A percentile compares a stretch with the other conserved stretches of the same genome.
Conservation (phyloP, 2,888 invertebrate species). For the Arge pagana region DNA sequence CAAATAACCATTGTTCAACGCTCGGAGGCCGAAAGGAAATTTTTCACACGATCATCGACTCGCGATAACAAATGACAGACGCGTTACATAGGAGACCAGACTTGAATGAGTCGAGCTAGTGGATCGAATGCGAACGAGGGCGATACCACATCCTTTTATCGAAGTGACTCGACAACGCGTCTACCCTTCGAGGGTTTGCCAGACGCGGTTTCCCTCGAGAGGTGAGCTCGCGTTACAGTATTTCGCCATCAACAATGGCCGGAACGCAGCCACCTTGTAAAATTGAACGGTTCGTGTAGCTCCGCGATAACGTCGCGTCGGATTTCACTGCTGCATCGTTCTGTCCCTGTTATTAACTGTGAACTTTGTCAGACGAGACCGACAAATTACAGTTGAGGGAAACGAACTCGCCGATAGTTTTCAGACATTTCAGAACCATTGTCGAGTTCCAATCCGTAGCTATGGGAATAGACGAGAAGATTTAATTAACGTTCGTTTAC, state of each 20-base stretch:
- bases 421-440: too few species aligned
- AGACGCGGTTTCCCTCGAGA: slow-evolving; percentile 3
- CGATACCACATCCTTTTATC: slow-evolving; percentile 17
- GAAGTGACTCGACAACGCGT: slow-evolving; percentile 12
- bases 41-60: slow-evolving; percentile 14
- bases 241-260: slow-evolving; percentile 14
- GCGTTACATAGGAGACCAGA: slow-evolving; percentile 16
- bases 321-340: slow-evolving; percentile 4
- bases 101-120: slow-evolving; percentile 13
- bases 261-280: slow-evolving; percentile 9
- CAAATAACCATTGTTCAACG: neutral
- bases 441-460: too few species aligned
- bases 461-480: too few species aligned
- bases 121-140: slow-evolving; percentile 10
- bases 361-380: too few species aligned
- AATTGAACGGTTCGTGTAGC: slow-evolving; percentile 11
- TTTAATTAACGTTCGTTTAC: too few species aligned
- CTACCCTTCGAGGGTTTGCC: slow-evolving; percentile 11
- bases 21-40: neutral
- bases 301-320: slow-evolving; percentile 8
- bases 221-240: slow-evolving; percentile 5
- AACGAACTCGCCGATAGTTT: too few species aligned
- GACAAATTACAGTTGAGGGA: too few species aligned
- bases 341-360: too few species aligned
- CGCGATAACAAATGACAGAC: slow-evolving; percentile 15